Evolutionary conservation across 2,888 invertebrate species (phyloP).

Genomic region (Sclerodermus sp.): DNA sequence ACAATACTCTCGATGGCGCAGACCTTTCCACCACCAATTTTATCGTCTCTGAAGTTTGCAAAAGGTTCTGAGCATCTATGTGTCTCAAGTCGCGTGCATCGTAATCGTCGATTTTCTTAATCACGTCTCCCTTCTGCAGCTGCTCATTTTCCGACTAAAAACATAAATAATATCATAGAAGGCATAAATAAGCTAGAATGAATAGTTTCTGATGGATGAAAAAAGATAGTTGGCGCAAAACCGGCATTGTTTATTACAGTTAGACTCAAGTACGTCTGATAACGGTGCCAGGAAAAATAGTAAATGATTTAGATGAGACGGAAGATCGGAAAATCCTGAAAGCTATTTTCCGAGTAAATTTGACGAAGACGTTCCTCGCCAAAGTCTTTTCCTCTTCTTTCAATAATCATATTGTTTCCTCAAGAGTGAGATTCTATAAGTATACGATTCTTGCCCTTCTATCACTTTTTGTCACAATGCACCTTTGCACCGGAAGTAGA

Average conservation of each 20-base stretch:
- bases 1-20: conserved; percentile 41
- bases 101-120: conserved; percentile 86
- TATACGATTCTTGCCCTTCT: no score
- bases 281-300: conserved; percentile 11
- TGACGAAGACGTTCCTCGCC: neutral
- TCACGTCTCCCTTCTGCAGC: conserved; percentile 86
- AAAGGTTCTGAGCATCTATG: conserved; percentile 87
- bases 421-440: no score
- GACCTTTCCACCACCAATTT: conserved; percentile 81
- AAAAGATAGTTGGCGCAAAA: conserved; percentile 12
- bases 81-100: conserved; percentile 86
- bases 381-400: no score
- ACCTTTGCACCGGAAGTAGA: no score
- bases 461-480: no score
- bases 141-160: conserved; percentile 79
- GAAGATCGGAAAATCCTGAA: conserved; percentile 6
- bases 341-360: neutral
- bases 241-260: conserved; percentile 12
- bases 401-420: no score
- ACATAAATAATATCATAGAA: neutral
- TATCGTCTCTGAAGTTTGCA: conserved; percentile 79
- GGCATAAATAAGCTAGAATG: neutral
- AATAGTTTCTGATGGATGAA: no score
- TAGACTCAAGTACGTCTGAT: conserved; percentile 3
- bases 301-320: conserved; percentile 4